phyloP scores from a whole-genome alignment of 2,888 invertebrate genomes.

The Listrodromus nycthemerus region DNA sequence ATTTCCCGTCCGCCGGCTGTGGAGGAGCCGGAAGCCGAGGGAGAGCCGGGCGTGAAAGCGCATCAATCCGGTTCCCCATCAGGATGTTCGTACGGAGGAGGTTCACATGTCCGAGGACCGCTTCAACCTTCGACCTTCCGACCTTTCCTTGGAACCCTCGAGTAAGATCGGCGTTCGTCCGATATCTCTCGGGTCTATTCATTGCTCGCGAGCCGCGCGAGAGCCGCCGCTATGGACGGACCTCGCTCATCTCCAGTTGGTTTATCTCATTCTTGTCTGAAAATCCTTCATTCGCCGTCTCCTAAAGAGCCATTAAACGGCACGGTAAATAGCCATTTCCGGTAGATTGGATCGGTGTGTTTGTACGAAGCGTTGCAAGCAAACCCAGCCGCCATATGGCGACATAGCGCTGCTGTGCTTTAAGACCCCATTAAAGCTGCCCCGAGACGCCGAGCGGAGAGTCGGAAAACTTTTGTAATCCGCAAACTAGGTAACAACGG shows the following conservation, averaged over 20 bases:
- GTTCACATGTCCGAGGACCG: not conserved
- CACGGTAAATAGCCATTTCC: not conserved
- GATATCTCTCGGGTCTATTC: slow-evolving; percentile 5
- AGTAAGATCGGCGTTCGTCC: not conserved
- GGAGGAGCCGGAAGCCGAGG: not conserved
- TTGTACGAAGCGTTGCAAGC: not conserved
- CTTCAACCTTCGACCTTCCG: not conserved
- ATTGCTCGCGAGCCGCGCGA: not conserved
- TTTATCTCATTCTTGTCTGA: not conserved
- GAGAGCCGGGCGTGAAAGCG: not conserved
- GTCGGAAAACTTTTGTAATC: not conserved
- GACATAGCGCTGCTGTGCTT: not conserved
- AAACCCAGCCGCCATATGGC: not conserved
- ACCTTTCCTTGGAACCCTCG: slow-evolving; percentile 1
- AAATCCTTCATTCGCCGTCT: slow-evolving; percentile 4
- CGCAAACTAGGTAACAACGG: too few relatives aligned
- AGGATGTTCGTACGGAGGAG: not conserved
- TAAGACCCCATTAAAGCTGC: not conserved
- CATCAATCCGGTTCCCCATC: not conserved
- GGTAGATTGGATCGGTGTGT: slow-evolving; percentile 8
- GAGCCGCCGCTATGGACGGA: not conserved
- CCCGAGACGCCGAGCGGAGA: slow-evolving; percentile 1
- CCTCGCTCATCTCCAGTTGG: not conserved
- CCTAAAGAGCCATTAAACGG: slow-evolving; percentile 3
- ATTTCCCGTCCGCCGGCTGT: too few relatives aligned